These are phyloP conservation scores for Phylloscopus collybita DNA, from an alignment of 2,797 vertebrate genomes.

Conservation along the genomic window DNA sequence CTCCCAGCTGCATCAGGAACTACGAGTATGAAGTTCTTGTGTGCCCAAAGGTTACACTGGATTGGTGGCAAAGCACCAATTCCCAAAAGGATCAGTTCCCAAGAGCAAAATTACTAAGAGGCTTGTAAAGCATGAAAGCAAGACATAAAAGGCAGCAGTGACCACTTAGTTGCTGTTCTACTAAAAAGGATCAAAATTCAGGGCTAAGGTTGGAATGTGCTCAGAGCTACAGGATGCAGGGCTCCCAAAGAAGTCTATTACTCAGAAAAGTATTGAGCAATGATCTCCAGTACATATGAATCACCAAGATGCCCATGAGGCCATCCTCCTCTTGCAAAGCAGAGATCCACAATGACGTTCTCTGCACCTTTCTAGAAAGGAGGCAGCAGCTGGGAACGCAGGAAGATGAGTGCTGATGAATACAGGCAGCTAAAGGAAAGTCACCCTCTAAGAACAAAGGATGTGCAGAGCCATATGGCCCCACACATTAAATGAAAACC, in stretches of 20 bases:
- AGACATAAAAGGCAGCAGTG: not conserved
- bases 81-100: not conserved
- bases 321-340: constrained; percentile 2
- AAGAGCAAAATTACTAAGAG: not conserved
- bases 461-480: not conserved
- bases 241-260: constrained; percentile 21
- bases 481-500: not conserved
- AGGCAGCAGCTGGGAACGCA: not conserved
- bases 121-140: not conserved
- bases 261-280: constrained; percentile 52
- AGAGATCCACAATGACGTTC: not conserved
- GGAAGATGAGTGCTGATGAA: not conserved
- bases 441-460: not conserved
- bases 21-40: not conserved
- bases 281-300: constrained; percentile 52
- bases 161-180: not conserved
- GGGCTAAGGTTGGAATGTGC: not conserved
- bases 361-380: not conserved
- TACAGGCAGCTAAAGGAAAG: not conserved
- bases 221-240: not conserved
- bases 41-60: not conserved
- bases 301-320: constrained; percentile 39
- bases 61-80: not conserved
- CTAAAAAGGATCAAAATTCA: not conserved
- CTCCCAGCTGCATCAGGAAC: not conserved